A percentile compares a stretch with the other conserved stretches of the same genome.
These are phyloP conservation scores for Pachymerium ferrugineum DNA, from an alignment of 2,888 invertebrate genomes.

Conservation along the genomic window DNA sequence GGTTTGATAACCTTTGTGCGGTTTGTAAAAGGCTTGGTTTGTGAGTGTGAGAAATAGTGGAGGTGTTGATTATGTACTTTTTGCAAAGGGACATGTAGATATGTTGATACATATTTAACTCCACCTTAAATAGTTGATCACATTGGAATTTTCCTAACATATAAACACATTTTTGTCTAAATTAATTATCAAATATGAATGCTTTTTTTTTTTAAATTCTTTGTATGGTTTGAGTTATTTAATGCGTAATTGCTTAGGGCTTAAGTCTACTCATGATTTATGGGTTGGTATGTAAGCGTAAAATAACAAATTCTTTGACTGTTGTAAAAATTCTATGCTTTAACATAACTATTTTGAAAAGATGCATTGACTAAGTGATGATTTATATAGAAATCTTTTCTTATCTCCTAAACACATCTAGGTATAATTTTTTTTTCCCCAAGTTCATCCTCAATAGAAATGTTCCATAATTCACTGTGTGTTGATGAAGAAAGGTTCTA, in stretches of 20 bases:
- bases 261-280: background rate
- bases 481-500: background rate
- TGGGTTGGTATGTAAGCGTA: too few species aligned
- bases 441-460: too few species aligned
- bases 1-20: background rate
- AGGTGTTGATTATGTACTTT: background rate
- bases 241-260: conserved; percentile 15
- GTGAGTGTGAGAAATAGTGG: background rate
- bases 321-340: too few species aligned
- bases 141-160: too few species aligned
- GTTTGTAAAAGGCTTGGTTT: background rate
- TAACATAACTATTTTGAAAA: too few species aligned
- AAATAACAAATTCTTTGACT: too few species aligned
- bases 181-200: conserved; percentile 6
- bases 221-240: background rate
- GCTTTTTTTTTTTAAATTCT: background rate
- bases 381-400: too few species aligned
- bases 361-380: too few species aligned
- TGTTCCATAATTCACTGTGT: too few species aligned
- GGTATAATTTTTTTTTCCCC: too few species aligned
- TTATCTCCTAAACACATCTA: too few species aligned
- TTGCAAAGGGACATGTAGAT: too few species aligned
- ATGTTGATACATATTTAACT: background rate
- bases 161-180: background rate
- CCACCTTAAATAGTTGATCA: background rate